A percentile compares a stretch with the other conserved stretches of the same genome.
Evolutionary conservation across 2,113 vertebrate genomes (phyloP).

Genomic region (human (Homo sapiens)): DNA sequence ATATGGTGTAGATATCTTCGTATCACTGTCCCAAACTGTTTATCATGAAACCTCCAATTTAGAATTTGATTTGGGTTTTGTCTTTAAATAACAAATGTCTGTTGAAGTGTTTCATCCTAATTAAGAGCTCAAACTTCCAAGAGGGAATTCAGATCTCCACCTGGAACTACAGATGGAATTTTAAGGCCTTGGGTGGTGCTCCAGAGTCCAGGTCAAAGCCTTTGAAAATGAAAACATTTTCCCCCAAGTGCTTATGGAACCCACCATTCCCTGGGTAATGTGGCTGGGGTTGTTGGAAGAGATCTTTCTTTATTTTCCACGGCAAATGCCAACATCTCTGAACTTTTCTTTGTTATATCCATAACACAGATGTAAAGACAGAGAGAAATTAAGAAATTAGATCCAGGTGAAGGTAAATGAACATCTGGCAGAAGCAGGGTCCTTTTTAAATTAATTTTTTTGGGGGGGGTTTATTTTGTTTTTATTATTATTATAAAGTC

Average conservation of each 20-base stretch:
- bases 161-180: background rate
- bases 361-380: background rate
- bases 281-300: background rate
- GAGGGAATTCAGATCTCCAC: background rate
- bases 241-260: background rate
- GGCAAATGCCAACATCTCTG: background rate
- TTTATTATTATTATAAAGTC: background rate
- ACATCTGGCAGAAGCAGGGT: background rate
- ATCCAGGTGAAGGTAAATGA: background rate
- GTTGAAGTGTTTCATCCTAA: background rate
- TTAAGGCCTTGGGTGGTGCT: background rate
- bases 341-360: background rate
- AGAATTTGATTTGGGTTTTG: background rate
- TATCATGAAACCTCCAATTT: background rate
- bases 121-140: background rate
- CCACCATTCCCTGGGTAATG: background rate
- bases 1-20: no score
- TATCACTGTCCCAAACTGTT: background rate
- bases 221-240: background rate
- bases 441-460: background rate
- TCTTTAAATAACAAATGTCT: slow-evolving; percentile 3
- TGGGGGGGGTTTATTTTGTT: background rate
- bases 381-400: background rate
- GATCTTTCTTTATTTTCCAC: background rate
- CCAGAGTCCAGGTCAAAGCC: background rate